Conservation (phyloP, 1,140 invertebrate species). For the Maniola jurtina region DNA sequence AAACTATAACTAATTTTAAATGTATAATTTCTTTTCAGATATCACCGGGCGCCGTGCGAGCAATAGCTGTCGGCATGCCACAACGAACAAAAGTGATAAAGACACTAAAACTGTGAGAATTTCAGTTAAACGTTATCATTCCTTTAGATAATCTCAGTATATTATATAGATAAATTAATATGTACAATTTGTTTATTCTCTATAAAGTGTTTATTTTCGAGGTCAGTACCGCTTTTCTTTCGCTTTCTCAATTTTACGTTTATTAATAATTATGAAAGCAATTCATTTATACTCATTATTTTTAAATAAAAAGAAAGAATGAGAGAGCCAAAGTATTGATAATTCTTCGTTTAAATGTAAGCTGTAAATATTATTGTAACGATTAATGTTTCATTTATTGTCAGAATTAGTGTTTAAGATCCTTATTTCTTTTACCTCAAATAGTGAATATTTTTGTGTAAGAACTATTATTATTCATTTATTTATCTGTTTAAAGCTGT, state of each 20-base stretch:
- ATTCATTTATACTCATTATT: slow-evolving; percentile 72
- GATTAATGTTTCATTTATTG: slow-evolving; percentile 62
- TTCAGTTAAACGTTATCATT: slow-evolving; percentile 54
- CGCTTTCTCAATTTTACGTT: slow-evolving; percentile 49
- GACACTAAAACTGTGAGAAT: slow-evolving; percentile 62
- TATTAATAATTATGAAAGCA: slow-evolving; percentile 21
- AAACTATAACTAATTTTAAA: too few relatives aligned
- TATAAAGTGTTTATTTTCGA: slow-evolving; percentile 31
- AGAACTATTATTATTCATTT: slow-evolving; percentile 29
- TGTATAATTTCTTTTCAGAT: slow-evolving; percentile 47
- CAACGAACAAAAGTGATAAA: slow-evolving; percentile 73
- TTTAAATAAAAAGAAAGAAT: slow-evolving; percentile 45
- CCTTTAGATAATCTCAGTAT: slow-evolving; percentile 56
- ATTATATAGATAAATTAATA: slow-evolving; percentile 53
- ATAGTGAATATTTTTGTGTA: slow-evolving; percentile 47
- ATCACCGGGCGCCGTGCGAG: slow-evolving; percentile 72
- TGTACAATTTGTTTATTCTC: slow-evolving; percentile 52
- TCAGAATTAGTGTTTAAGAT: slow-evolving; percentile 53
- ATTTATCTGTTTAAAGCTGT: slow-evolving; percentile 41
- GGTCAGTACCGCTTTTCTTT: slow-evolving; percentile 56
- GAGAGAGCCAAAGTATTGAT: slow-evolving; percentile 73
- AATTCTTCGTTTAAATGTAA: slow-evolving; percentile 55
- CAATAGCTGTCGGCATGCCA: slow-evolving; percentile 63
- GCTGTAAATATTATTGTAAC: slow-evolving; percentile 70
- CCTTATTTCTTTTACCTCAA: slow-evolving; percentile 65